Evolutionary conservation across 2,113 vertebrate species (phyloP), one percentile per base, ranked within the genome.

Genomic region (Burhinus oedicnemus): DNA sequence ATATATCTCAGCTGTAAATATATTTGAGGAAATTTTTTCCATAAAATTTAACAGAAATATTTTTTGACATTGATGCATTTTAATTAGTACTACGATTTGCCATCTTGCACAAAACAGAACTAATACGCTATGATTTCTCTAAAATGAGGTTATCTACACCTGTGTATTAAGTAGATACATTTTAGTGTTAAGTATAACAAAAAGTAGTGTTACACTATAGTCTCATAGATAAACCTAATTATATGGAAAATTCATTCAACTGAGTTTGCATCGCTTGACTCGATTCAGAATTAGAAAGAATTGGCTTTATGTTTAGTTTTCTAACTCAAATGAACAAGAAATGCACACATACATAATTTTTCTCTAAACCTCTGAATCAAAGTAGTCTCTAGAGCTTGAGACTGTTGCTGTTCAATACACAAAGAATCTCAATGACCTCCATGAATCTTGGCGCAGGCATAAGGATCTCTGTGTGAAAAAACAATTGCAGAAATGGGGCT

Each of bases 221-320:
- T 62, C 54, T 83, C 45, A 65, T 6, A 92, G 69, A 89, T 72
- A 87, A 82, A 96, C 32, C 10, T 83, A 90, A 89, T 86, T 95
- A 88, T n/a, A 77, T 9, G 54, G 62, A 85, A 95, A 95, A 95
- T 45, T 66, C 52, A 80, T 90, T 93, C 62, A 80, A 36, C 52
- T 42, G 61, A 71, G 40, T 83, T 90, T 62, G 47, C 57, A 70
- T n/a, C 7, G 2, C 65, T 95, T 81, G 42, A 54, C 61, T 91
- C 86, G 83, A 80, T 83, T 88, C 44, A 44, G 61, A 71, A 88
- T 85, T 60, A 88, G 36, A 47, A 76, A 79, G 18, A 51, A 87
- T 45, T 71, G 11, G 22, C 15, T 82, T 80, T 75, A 49, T 69
- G 20, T 77, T 90, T 71, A 11, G 14, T 89, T 96, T 89, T 74